Percentiles rank a stretch among this genome's conserved stretches.
phyloP scores from a whole-genome alignment of 2,888 invertebrate species.

The Rhagophthalmus giganteus region DNA sequence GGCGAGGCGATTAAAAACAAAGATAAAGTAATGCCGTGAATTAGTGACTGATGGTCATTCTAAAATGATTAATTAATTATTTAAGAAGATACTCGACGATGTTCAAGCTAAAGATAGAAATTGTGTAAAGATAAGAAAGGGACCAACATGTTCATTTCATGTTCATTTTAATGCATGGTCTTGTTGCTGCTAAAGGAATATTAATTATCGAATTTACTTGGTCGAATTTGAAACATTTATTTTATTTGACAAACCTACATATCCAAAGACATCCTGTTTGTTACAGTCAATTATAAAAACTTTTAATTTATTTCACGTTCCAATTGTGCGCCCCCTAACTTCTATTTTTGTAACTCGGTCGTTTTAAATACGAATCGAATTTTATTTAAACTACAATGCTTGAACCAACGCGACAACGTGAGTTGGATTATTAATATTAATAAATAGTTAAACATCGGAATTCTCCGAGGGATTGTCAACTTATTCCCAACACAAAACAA shows the following conservation, averaged over 20 bases:
- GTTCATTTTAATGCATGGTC: conserved; percentile 34
- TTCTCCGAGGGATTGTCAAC: no score
- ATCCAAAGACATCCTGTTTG: not conserved
- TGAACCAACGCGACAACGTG: no score
- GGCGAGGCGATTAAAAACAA: conserved; percentile 18
- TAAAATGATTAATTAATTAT: conserved; percentile 37
- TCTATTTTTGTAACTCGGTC: not conserved
- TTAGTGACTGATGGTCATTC: conserved; percentile 36
- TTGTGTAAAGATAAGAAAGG: conserved; percentile 29
- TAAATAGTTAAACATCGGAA: no score
- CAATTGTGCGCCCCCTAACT: not conserved
- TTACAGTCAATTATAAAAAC: no score
- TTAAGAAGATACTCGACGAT: conserved; percentile 34
- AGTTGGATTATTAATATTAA: no score
- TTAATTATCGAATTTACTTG: conserved; percentile 25
- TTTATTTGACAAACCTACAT: not conserved
- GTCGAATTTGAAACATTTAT: conserved; percentile 1
- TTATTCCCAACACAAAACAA: not conserved
- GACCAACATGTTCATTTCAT: conserved; percentile 34
- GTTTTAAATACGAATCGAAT: no score
- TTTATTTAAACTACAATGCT: no score
- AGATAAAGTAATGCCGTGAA: conserved; percentile 30
- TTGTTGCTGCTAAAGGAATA: conserved; percentile 25
- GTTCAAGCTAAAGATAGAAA: conserved; percentile 29
- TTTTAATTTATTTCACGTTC: not conserved